A percentile compares a stretch with the other conserved stretches of the same genome.
Evolutionary conservation across 2,113 vertebrate species (phyloP).

Genomic region (Procavia capensis): DNA sequence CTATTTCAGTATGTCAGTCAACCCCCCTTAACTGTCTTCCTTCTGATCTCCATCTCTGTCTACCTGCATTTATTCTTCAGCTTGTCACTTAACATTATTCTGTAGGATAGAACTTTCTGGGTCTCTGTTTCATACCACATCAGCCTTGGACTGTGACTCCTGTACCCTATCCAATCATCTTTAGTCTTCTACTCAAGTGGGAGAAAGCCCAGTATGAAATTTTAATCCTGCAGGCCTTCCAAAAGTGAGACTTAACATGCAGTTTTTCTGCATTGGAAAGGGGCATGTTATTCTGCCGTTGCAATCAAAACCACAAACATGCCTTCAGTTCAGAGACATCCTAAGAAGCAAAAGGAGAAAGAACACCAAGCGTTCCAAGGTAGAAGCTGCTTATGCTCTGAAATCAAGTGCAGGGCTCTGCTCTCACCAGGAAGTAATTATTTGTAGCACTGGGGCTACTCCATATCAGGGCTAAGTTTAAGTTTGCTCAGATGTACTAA

Average conservation of each 20-base stretch:
- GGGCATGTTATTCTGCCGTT: not conserved
- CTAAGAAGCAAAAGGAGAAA: not conserved
- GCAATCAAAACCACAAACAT: not conserved
- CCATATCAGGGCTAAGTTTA: not conserved
- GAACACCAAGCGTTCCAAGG: not conserved
- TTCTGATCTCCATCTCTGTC: not conserved
- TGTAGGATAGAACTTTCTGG: not conserved
- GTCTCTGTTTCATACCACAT: not conserved
- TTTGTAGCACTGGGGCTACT: not conserved
- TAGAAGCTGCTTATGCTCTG: not conserved
- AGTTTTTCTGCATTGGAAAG: not conserved
- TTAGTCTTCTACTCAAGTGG: conserved; percentile 2
- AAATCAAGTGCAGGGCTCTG: not conserved
- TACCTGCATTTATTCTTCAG: not conserved
- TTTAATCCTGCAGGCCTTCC: conserved; percentile 6
- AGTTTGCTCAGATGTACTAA: not conserved
- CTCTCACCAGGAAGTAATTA: not conserved
- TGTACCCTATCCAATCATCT: not conserved
- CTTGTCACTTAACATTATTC: not conserved
- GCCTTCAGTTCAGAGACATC: not conserved
- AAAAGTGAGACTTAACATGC: not conserved
- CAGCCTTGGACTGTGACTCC: not conserved
- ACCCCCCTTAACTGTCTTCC: not conserved
- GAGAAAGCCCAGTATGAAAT: not conserved
- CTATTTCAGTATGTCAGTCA: not conserved